Evolutionary conservation across 2,888 invertebrate genomes (phyloP).

Genomic region (Tenthredo amoena): DNA sequence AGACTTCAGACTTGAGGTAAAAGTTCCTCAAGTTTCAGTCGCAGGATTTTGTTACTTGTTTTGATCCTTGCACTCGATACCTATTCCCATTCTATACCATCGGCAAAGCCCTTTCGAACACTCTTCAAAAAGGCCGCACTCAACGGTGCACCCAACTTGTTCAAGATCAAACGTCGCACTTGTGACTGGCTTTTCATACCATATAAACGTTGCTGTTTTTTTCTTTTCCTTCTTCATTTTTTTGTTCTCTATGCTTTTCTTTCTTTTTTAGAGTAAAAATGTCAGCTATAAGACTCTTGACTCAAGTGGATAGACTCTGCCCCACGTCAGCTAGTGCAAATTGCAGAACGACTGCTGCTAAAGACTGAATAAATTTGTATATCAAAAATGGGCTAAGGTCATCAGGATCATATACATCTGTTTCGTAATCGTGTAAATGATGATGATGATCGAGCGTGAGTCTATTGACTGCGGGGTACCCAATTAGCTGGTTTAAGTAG

Average conservation of each 20-base stretch:
- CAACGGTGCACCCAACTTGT: background rate
- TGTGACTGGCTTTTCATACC: background rate
- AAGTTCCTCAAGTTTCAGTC: background rate
- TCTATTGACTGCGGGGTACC: slow-evolving; percentile 14
- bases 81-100: background rate
- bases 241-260: background rate
- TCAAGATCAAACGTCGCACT: background rate
- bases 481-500: background rate
- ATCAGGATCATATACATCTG: background rate
- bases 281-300: background rate
- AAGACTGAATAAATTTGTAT: background rate
- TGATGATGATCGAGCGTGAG: background rate
- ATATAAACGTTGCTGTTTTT: background rate
- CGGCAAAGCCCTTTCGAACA: background rate
- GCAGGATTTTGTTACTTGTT: background rate
- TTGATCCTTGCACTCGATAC: background rate
- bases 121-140: background rate
- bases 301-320: background rate
- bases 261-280: background rate
- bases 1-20: background rate
- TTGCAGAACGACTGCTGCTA: background rate
- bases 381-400: slow-evolving; percentile 14
- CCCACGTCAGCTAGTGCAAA: background rate
- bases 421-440: slow-evolving; percentile 13
- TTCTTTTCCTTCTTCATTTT: background rate